A percentile compares a stretch with the other conserved stretches of the same genome.
Conservation (phyloP, 2,888 invertebrate genomes). For the Coleophora flavipennella region DNA sequence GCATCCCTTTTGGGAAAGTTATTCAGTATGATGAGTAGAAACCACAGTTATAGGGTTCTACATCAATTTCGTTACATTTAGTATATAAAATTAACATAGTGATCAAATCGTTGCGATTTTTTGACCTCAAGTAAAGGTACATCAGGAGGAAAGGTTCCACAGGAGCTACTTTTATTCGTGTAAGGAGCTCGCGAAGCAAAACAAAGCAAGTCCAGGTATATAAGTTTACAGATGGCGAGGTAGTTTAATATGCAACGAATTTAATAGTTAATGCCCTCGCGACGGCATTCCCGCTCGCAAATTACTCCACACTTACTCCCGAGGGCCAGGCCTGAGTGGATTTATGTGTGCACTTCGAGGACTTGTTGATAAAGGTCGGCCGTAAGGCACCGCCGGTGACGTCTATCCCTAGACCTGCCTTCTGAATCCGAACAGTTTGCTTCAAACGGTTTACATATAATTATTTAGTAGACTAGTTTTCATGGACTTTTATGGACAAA, state of each 20-base stretch:
- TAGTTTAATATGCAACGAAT: slow-evolving; percentile 72
- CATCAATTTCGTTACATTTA: too few species aligned
- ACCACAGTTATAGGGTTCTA: too few species aligned
- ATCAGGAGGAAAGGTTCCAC: too few species aligned
- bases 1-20: too few species aligned
- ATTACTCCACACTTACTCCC: slow-evolving; percentile 67
- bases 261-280: slow-evolving; percentile 67
- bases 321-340: slow-evolving; percentile 41
- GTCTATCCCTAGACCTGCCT: slow-evolving; percentile 4
- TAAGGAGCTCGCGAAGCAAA: slow-evolving; percentile 32
- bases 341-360: slow-evolving; percentile 52
- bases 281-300: slow-evolving; percentile 58
- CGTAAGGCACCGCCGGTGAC: slow-evolving; percentile 13
- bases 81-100: too few species aligned
- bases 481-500: too few species aligned
- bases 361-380: slow-evolving; percentile 46
- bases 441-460: too few species aligned
- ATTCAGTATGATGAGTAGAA: too few species aligned
- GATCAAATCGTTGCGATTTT: too few species aligned
- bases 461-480: too few species aligned
- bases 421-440: slow-evolving; percentile 4
- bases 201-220: slow-evolving; percentile 34
- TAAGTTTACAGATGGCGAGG: slow-evolving; percentile 19
- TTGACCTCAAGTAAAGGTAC: too few species aligned
- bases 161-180: too few species aligned